Conservation (phyloP, 2,797 vertebrate genomes). For the Capromys pilorides region DNA sequence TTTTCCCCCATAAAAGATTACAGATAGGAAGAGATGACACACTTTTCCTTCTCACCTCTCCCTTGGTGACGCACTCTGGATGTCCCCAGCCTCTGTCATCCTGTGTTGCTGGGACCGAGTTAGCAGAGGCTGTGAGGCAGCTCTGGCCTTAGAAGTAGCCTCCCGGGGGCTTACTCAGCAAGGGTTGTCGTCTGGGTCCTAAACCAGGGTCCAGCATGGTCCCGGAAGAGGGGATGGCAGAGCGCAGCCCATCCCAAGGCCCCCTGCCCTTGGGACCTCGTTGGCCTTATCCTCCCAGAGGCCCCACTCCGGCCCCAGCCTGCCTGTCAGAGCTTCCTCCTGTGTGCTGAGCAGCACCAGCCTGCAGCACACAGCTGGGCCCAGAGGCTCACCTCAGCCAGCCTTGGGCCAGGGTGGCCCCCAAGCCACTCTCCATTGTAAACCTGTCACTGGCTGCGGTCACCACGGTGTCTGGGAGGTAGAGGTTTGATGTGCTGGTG, state of each 20-base stretch:
- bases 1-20: background rate
- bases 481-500: fast-evolving
- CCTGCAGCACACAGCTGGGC: background rate
- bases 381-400: background rate
- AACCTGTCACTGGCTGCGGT: background rate
- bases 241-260: too few species aligned
- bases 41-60: background rate
- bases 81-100: too few species aligned
- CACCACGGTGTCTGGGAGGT: background rate
- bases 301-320: background rate
- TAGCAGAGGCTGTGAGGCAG: too few species aligned
- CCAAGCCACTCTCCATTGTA: too few species aligned
- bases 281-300: background rate
- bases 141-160: too few species aligned
- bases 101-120: too few species aligned
- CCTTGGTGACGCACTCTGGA: fast-evolving
- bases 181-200: too few species aligned
- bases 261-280: background rate
- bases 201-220: too few species aligned
- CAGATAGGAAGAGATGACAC: fast-evolving
- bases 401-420: background rate
- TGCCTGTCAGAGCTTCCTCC: fast-evolving
- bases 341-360: background rate
- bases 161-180: too few species aligned
- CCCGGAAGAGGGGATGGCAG: too few species aligned